Evolutionary conservation across 1,140 invertebrate species (phyloP).

Genomic region (Brachionus manjavacas): DNA sequence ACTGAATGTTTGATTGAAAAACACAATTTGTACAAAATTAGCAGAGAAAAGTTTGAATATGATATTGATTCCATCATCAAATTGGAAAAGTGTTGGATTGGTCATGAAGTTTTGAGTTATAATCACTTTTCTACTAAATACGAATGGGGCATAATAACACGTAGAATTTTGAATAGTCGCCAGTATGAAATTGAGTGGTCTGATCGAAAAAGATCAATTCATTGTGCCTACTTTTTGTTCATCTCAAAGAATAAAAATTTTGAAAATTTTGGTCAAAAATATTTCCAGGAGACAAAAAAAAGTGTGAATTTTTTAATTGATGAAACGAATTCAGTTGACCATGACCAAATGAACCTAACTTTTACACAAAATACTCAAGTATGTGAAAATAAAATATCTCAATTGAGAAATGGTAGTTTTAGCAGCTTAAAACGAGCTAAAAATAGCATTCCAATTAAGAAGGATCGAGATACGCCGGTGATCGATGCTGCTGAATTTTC

Average conservation of each 20-base stretch:
- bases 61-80: slow-evolving; percentile 1
- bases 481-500: neutral
- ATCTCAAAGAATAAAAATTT: neutral
- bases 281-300: neutral
- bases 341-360: neutral
- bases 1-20: neutral
- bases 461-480: neutral
- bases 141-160: slow-evolving; percentile 46
- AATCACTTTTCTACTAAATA: neutral
- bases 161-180: slow-evolving; percentile 44
- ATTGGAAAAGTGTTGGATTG: slow-evolving; percentile 10
- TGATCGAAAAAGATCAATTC: slow-evolving; percentile 45
- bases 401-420: neutral
- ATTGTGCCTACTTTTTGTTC: slow-evolving; percentile 48
- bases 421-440: neutral
- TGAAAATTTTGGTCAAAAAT: neutral
- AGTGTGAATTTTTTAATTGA: neutral
- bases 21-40: neutral
- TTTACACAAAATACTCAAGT: neutral
- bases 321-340: neutral
- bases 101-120: neutral
- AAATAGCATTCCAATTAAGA: neutral
- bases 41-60: neutral
- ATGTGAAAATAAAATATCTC: neutral
- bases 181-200: slow-evolving; percentile 47